Evolutionary conservation across 2,888 invertebrate genomes (phyloP), one percentile per base, ranked within the genome.

Genomic region (Cacoxenus indagator): DNA sequence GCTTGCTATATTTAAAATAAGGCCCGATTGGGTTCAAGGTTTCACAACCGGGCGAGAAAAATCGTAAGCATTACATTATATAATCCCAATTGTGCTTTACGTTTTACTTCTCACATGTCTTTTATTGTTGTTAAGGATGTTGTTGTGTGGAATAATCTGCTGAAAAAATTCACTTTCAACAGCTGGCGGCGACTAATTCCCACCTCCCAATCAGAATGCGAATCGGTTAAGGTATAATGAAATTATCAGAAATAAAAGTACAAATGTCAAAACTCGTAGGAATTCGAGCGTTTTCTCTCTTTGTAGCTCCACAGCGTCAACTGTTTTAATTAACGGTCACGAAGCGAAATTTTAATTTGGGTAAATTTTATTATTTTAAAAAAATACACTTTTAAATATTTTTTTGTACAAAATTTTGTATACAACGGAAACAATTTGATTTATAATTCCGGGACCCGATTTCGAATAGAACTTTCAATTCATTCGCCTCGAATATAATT

Each of bases 231-330:
- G 77, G 73, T 87, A 87, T n/a, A 87, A 77, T 70, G 88, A 86
- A 73, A 87, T 87, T 65, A 87, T 85, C 67, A 88, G 77, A 72
- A 87, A 87, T 67, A 87, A 73, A 64, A 87, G 78, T 71, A 88
- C 86, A 76, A 87, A 87, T 76, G 87, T 80, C 73, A 87, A 76
- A 76, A 88, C 81, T 83, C 87, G 84, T 65, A 88, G 76, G 80
- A 88, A 88, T 83, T 88, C 87, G 71, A 86, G 78, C 59, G 80
- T 78, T 87, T 86, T 88, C 68, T 87, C 87, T 83, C 80, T 86
- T 86, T 87, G 87, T 80, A 87, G 85, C 85, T 87, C 87, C 87
- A 87, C 87, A 84, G 85, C 87, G 87, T 78, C 84, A 75, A 73
- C 76, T 77, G 70, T 85, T 76, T 70, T 70, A 70, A 70, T 67